Base-by-base conservation (phyloP, 2,888 invertebrate species). In the Drosophila kanekoi region DNA sequence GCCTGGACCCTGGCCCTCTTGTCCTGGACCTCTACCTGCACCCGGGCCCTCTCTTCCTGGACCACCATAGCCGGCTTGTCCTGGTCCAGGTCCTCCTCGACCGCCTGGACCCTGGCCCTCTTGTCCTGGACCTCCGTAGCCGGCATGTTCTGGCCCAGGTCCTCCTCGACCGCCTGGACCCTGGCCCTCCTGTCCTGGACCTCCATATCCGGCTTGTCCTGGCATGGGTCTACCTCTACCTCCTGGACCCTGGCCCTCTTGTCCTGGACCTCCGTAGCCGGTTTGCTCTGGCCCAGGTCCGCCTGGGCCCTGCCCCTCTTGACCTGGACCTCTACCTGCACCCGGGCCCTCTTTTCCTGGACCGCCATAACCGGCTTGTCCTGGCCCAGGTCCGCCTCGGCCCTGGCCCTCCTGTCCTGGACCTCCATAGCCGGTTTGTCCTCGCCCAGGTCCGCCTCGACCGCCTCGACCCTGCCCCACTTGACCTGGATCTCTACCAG, bases 11-110 rank as follows among this genome's bases (percentile, higher is more conserved):
- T 51, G 33, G 8, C 10, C 56, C 1, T 40, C 47, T 14, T 10
- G 28, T 2, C 49, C 43, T 6, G 40, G 43, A 4, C 57, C 40
- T 14, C 45, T n/a, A n/a, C n/a, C n/a, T n/a, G n/a, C n/a, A n/a
- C n/a, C n/a, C n/a, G n/a, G n/a, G n/a, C n/a, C n/a, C n/a, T n/a
- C n/a, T n/a, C n/a, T n/a, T n/a, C n/a, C n/a, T n/a, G n/a, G n/a
- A n/a, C n/a, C n/a, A n/a, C n/a, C n/a, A n/a, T n/a, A n/a, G 2
- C 3, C 20, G 3, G 20, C 20, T 3, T 20, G 20, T 2, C 20
- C 20, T 2, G 20, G 20, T 0, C 37, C 44, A 2, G 20, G 58
- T 10, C 48, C 43, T 20, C 43, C 32, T n/a, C 44, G 20, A 0
- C 20, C 13, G 8, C 10, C 28, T 6, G 11, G 14, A 1, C 38